phyloP scores from a whole-genome alignment of 2,888 invertebrate species.

The Panzeria rudis region DNA sequence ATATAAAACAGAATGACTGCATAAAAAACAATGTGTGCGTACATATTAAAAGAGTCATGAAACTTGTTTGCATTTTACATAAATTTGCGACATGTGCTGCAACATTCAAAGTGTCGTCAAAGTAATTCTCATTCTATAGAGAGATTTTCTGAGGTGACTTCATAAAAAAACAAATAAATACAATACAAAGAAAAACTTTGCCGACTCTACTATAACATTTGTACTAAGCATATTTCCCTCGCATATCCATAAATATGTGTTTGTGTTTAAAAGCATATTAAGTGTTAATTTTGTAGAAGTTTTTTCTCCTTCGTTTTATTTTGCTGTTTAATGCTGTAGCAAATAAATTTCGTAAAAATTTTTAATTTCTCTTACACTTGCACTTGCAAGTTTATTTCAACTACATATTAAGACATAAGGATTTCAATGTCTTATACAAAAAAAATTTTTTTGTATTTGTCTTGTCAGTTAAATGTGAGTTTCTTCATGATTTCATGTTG shows the following conservation, averaged over 20 bases:
- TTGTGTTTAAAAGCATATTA: constrained; percentile 50
- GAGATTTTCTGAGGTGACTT: neutral
- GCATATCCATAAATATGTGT: neutral
- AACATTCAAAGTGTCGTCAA: constrained; percentile 65
- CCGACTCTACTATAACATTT: neutral
- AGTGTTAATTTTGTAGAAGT: constrained; percentile 65
- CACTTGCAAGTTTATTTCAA: constrained; percentile 18
- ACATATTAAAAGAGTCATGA: constrained; percentile 27
- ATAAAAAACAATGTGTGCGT: constrained; percentile 25
- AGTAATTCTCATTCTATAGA: constrained; percentile 47
- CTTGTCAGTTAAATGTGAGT: constrained; percentile 35
- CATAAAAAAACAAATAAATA: neutral
- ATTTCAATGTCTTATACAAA: constrained; percentile 60
- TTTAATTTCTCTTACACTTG: constrained; percentile 44
- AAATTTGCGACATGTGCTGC: constrained; percentile 71
- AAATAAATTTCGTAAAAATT: constrained; percentile 49
- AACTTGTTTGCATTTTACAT: constrained; percentile 72
- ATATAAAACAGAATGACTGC: constrained; percentile 32
- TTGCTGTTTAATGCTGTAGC: neutral
- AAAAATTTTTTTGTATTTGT: neutral
- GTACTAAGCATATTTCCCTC: neutral
- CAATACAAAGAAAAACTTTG: constrained; percentile 20
- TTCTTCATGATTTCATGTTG: constrained; percentile 27
- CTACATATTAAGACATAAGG: constrained; percentile 40
- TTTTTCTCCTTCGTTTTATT: constrained; percentile 17